Evolutionary conservation across 2,888 invertebrate species (phyloP).

Genomic region (Noctua janthe): DNA sequence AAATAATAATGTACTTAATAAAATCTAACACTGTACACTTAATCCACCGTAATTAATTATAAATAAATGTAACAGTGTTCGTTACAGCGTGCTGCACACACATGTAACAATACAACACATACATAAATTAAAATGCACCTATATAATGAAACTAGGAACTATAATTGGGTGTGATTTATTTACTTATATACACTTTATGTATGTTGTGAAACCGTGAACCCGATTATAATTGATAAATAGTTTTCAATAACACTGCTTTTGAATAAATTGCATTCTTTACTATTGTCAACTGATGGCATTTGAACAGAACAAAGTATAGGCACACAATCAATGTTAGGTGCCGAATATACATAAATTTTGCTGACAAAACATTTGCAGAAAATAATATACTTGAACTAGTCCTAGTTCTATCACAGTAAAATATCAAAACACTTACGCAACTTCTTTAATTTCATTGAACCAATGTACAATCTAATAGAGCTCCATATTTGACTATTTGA

Average conservation of each 20-base stretch:
- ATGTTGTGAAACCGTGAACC: conserved; percentile 44
- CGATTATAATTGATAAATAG: conserved; percentile 44
- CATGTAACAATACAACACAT: conserved; percentile 68
- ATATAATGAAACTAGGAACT: conserved; percentile 85
- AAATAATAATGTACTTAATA: conserved; percentile 67
- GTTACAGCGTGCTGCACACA: conserved; percentile 73
- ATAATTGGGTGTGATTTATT: conserved; percentile 62
- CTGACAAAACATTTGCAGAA: conserved; percentile 64
- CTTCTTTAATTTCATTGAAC: conserved; percentile 60
- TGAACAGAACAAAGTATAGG: conserved; percentile 39
- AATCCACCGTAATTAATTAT: conserved; percentile 65
- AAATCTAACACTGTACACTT: conserved; percentile 70
- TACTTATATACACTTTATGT: conserved; percentile 17
- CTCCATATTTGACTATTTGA: conserved; percentile 24
- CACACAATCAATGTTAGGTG: conserved; percentile 31
- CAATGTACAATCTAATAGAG: conserved; percentile 30
- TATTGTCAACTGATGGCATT: conserved; percentile 37
- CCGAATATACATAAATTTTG: conserved; percentile 38
- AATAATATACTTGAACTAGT: conserved; percentile 74
- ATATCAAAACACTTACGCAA: conserved; percentile 80
- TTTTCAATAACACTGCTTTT: conserved; percentile 20
- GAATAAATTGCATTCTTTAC: conserved; percentile 11
- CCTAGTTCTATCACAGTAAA: conserved; percentile 90
- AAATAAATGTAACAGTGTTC: conserved; percentile 59
- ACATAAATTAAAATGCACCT: conserved; percentile 86